Evolutionary conservation across 2,113 vertebrate genomes (phyloP), one percentile per base, ranked within the genome.

Genomic region (Megalops atlanticus): DNA sequence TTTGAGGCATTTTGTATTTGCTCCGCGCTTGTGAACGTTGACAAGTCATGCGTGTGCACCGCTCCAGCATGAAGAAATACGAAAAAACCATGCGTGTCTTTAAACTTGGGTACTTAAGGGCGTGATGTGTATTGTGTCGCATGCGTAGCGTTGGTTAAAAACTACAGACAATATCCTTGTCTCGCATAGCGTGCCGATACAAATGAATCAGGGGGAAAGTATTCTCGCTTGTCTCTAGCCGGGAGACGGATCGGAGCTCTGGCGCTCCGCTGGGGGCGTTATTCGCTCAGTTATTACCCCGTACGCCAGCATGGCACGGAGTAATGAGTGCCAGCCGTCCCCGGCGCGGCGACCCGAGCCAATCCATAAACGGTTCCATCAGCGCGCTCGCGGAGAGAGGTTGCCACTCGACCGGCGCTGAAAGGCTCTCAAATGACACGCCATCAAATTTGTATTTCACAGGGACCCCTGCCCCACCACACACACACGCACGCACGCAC

Each of bases 351-450:
- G 54, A 64, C 73, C 40, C 16, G 41, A 79, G 36, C 74, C 84
- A 36, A 72, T 92, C 91, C 91, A 94, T 94, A 94, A 95, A 95
- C 94, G 94, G 94, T 95, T 94, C 92, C 91, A 84, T 94, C 92
- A 89, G 87, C 91, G 86, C 93, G 94, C 91, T 94, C 94, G 94
- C 94, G 92, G 93, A 92, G 94, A 94, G 93, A 93, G 92, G 90
- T 94, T 94, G 92, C 92, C 93, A 93, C 90, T 92, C 94, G 92
- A 88, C 89, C 88, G 89, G 88, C 87, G 92, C 89, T 92, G 85
- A 91, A 93, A 94, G 89, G 88, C 90, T 92, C 90, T 91, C 88
- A 92, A 93, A 92, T 93, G 92, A 93, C 89, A 92, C 89, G 90
- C 89, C 88, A 87, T 89, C 82, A 2, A 89, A 93, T 90, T 93